Evolutionary conservation across 92 coral and sea anemone genomes (phyloP), one percentile per base, ranked within the genome.

Genomic region (Phenganax subtilis): DNA sequence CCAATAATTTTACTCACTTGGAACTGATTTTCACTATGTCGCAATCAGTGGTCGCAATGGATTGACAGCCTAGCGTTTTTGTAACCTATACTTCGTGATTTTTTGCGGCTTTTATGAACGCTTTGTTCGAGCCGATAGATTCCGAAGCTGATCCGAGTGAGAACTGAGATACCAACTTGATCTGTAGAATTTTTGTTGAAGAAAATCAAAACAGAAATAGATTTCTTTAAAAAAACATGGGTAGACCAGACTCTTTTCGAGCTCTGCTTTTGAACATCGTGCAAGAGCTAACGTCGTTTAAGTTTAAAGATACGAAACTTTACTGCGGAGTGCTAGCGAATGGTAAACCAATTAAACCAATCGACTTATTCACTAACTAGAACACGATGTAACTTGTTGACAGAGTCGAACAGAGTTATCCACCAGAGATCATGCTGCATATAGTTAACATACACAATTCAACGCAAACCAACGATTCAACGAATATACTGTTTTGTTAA

Each of bases 221-320:
- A 16, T 57, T 17, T n/a, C 29, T 7, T 1, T 72, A 37, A 9
- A 31, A 52, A 52, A 76, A 76, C 12, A 76, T 93, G 97, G 93
- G 89, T 57, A 84, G 88, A 59, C 87, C 90, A 7, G 93, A 92
- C 75, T 86, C 91, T 47, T 96, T 92, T 81, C 82, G 89, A 29
- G 87, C 90, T 27, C 85, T 87, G 12, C 92, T 92, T 57, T 88
- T 96, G 51, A 75, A 87, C 16, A 92, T 96, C 51, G 91, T 92
- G 8, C 90, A 87, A 9, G 99, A 92, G 57, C 78, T 91, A 25
- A 84, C 91, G 1, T 85, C 89, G 29, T 90, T 88, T n/a, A 93
- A 96, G 82, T 90, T 96, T 75, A 83, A 86, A 47, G 93, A 90
- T 74, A 80, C 92, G 89, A 96, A 92, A 82, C 91, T 91, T 84